Evolutionary conservation across 92 coral and sea anemone species (phyloP).

Genomic region (Micromussa lordhowensis): DNA sequence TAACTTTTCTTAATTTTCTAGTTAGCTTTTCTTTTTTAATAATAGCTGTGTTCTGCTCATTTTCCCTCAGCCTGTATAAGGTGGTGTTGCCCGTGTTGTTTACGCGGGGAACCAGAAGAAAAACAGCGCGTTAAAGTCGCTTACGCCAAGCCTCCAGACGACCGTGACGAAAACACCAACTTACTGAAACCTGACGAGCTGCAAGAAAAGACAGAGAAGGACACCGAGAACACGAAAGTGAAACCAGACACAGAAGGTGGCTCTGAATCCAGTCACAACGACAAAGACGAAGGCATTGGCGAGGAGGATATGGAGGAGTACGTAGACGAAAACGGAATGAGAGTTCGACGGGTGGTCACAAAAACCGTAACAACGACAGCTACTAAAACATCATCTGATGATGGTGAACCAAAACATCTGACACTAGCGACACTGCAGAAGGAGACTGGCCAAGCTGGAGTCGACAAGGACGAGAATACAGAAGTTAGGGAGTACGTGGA

Average conservation of each 20-base stretch:
- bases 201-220: conserved; percentile 25
- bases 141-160: conserved; percentile 1
- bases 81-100: conserved; percentile 46
- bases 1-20: not conserved
- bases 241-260: not conserved
- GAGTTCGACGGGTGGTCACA: conserved; percentile 49
- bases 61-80: conserved; percentile 17
- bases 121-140: conserved; percentile 29
- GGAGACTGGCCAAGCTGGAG: not conserved
- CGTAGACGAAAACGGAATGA: conserved; percentile 70
- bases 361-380: conserved; percentile 72
- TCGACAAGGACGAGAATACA: conserved; percentile 6
- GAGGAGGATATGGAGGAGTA: conserved; percentile 65
- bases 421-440: conserved; percentile 15
- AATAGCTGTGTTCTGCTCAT: not conserved
- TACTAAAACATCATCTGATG: conserved; percentile 19
- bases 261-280: conserved; percentile 7
- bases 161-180: conserved; percentile 17
- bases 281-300: conserved; percentile 36
- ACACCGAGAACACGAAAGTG: not conserved
- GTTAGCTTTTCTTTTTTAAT: not conserved
- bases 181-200: conserved; percentile 31
- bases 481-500: conserved; percentile 51
- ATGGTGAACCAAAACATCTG: not conserved
- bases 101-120: conserved; percentile 44